These are phyloP conservation scores for Biston stratarius DNA, from an alignment of 2,888 invertebrate species.

Conservation along the genomic window DNA sequence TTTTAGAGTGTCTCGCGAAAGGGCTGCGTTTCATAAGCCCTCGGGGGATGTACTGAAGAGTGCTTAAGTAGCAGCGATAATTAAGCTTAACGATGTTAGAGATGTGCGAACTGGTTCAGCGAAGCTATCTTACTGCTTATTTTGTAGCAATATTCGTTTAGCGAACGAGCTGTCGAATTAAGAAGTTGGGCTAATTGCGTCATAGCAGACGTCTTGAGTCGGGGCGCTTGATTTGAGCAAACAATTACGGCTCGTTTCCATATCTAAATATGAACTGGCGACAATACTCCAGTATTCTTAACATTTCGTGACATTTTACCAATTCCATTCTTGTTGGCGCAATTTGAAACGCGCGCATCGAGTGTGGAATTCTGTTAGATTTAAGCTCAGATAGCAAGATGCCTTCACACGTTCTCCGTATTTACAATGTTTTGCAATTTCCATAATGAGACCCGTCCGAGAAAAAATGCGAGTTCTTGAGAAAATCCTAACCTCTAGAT, in stretches of 20 bases:
- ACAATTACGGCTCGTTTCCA: constrained; percentile 55
- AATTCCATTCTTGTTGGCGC: constrained; percentile 38
- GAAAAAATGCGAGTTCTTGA: constrained; percentile 46
- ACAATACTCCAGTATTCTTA: constrained; percentile 38
- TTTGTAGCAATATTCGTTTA: constrained; percentile 76
- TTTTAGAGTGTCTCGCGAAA: constrained; percentile 42
- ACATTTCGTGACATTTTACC: constrained; percentile 42
- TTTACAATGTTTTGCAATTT: constrained; percentile 44
- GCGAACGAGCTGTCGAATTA: constrained; percentile 69
- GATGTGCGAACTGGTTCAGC: constrained; percentile 78
- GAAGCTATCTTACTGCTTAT: constrained; percentile 76
- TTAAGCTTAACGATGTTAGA: constrained; percentile 76
- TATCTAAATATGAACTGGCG: constrained; percentile 49
- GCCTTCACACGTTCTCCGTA: constrained; percentile 39
- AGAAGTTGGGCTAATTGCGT: constrained; percentile 73
- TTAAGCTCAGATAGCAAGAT: constrained; percentile 47
- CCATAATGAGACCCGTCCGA: constrained; percentile 43
- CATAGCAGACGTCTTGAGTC: constrained; percentile 49
- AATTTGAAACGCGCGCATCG: constrained; percentile 42
- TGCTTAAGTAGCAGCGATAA: constrained; percentile 76
- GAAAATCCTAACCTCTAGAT: constrained; percentile 37
- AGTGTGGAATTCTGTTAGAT: constrained; percentile 44
- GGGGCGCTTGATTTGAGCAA: constrained; percentile 59
- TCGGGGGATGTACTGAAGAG: constrained; percentile 54
- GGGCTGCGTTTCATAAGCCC: constrained; percentile 51